Percentiles rank a stretch among this genome's conserved stretches.
Evolutionary conservation across 2,113 vertebrate genomes (phyloP).

Genomic region (Antigone vipio): DNA sequence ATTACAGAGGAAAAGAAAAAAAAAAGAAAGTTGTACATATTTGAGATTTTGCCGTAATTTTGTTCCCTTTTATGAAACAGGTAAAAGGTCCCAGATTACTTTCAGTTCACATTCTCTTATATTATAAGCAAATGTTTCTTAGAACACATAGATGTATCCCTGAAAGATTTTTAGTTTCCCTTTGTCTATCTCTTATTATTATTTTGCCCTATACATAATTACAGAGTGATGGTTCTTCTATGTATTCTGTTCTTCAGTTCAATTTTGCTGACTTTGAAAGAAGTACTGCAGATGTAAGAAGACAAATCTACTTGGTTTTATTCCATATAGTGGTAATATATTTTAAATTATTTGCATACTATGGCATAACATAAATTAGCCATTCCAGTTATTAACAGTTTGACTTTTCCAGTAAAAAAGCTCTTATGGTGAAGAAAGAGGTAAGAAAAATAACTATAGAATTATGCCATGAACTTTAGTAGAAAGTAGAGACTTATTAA

Average conservation of each 20-base stretch:
- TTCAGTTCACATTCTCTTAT: background rate
- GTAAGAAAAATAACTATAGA: background rate
- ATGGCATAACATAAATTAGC: background rate
- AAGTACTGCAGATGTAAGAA: background rate
- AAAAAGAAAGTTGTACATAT: background rate
- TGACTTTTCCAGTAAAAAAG: background rate
- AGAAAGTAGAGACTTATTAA: background rate
- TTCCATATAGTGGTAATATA: background rate
- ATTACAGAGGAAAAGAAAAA: background rate
- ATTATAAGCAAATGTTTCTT: background rate
- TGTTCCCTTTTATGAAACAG: background rate
- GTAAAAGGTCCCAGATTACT: background rate
- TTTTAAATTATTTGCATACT: background rate
- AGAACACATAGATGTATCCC: background rate
- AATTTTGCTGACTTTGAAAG: background rate
- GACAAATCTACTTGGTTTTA: background rate
- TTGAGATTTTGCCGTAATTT: background rate
- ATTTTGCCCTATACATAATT: background rate
- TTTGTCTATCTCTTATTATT: background rate
- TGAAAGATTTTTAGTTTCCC: background rate
- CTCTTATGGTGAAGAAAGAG: background rate
- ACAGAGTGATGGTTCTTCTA: rapidly evolving
- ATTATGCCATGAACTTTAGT: background rate
- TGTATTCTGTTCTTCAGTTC: background rate
- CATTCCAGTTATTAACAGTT: background rate